Base-by-base conservation (phyloP, 2,888 invertebrate species). In the Oeneis ivallda region DNA sequence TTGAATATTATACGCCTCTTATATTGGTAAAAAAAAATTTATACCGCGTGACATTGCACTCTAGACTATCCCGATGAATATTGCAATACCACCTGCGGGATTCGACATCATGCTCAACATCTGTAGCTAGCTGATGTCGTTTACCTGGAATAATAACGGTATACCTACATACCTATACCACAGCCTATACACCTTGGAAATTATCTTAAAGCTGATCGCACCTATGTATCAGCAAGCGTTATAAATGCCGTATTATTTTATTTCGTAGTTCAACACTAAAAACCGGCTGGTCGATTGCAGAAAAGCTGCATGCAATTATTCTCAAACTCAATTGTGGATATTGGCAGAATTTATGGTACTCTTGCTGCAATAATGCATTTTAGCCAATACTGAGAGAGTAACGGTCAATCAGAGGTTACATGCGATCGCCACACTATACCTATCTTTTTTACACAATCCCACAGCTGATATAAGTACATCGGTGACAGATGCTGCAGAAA, bases 41-140 rank as follows among this genome's bases (percentile, higher is more conserved):
- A 1, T 15, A 32, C 13, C 13, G 11, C 32, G 52, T 34, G 52
- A 6, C 32, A 52, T 2, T 2, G 39, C 5, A 15, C 37, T 47
- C 17, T 37, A 37, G 9, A 7, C 37, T 37, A 39, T 10, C 37
- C 17, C 32, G 32, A 32, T 34, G 52, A 53, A 53, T 54, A 54
- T 54, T 37, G 10, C 52, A 32, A 34, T 17, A 39, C 54, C 54
- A 54, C 54, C 54, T 54, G 54, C 54, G 39, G 54, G 54, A 37
- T 37, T 54, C 54, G 17, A 54, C 37, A n/a, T 13, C 45, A 45
- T n/a, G 32, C 50, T 1, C 32, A 32, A 32, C 37, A 37, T 39
- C 54, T 37, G 37, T 52, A 11, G 4, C 50, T 11, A 11, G 1
- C 32, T 11, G 19, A 50, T 50, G 50, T 50, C 26, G 11, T 53